Percentiles rank a stretch among this genome's conserved stretches.
These are phyloP conservation scores for Leptodactylus fuscus DNA, from an alignment of 2,113 vertebrate genomes.

Conservation along the genomic window DNA sequence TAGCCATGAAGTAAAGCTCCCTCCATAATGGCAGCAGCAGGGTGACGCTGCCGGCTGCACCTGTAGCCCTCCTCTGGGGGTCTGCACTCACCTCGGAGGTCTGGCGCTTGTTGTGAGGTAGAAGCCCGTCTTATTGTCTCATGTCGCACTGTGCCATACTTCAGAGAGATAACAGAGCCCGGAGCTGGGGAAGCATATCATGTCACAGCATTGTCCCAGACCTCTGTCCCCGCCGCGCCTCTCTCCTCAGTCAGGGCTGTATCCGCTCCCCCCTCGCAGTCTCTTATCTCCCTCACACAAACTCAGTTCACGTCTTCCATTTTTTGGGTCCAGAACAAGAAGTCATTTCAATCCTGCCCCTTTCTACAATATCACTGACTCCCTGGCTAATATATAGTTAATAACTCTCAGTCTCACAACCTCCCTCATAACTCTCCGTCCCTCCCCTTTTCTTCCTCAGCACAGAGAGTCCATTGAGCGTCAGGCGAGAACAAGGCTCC, in stretches of 20 bases:
- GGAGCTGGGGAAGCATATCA: background rate
- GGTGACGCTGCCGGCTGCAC: too few species aligned
- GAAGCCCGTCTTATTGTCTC: background rate
- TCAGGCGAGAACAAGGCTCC: conserved; percentile 43
- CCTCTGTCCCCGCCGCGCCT: background rate
- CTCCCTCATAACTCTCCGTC: background rate
- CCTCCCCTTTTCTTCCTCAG: conserved; percentile 2
- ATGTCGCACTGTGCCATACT: background rate
- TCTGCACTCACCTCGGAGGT: conserved; percentile 20
- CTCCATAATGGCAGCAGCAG: too few species aligned
- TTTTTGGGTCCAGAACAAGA: background rate
- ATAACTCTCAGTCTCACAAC: background rate
- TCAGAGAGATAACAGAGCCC: background rate
- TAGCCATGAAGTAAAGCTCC: too few species aligned
- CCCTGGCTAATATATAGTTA: background rate
- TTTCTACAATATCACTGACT: background rate
- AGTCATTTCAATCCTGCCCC: background rate
- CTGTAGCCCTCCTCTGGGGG: too few species aligned
- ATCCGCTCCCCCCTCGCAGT: background rate
- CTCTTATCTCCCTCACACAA: background rate
- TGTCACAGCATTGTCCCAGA: background rate
- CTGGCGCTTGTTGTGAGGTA: background rate
- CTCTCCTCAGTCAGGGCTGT: too few species aligned
- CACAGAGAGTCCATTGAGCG: conserved; percentile 53
- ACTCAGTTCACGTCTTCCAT: background rate